These are phyloP conservation scores for Drosophila pachea DNA, from an alignment of 1,140 invertebrate genomes.

Conservation along the genomic window DNA sequence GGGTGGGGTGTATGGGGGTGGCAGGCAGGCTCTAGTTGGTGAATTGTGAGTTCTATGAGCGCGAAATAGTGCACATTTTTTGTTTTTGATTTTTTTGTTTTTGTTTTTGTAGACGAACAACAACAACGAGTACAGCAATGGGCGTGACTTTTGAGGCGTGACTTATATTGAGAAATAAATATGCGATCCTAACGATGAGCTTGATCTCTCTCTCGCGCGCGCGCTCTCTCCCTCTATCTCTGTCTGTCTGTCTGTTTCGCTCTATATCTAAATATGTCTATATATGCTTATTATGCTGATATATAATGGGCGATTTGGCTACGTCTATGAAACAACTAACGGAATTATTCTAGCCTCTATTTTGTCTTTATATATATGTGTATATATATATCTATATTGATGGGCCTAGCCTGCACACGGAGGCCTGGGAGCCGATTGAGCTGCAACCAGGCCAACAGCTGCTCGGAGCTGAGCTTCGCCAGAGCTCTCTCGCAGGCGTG, in stretches of 20 bases:
- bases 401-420: slow-evolving; percentile 30
- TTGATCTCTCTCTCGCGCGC: too few relatives aligned
- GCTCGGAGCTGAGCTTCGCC: too few relatives aligned
- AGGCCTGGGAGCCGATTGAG: not conserved
- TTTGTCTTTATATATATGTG: not conserved
- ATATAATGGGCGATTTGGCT: slow-evolving; percentile 62
- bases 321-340: slow-evolving; percentile 75
- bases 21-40: slow-evolving; percentile 46
- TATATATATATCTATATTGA: slow-evolving; percentile 48
- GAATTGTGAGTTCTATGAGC: slow-evolving; percentile 49
- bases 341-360: slow-evolving; percentile 63
- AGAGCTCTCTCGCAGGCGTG: too few relatives aligned
- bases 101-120: slow-evolving; percentile 44
- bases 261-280: slow-evolving; percentile 32
- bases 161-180: slow-evolving; percentile 14
- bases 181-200: not conserved
- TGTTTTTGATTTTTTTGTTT: slow-evolving; percentile 14
- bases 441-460: too few relatives aligned
- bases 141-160: slow-evolving; percentile 59
- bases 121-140: slow-evolving; percentile 62
- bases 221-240: too few relatives aligned
- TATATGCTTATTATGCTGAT: slow-evolving; percentile 60
- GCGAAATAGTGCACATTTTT: slow-evolving; percentile 61
- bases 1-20: too few relatives aligned
- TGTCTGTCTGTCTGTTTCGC: too few relatives aligned